Base-by-base conservation (phyloP, 2,113 vertebrate genomes). In the Urocynchramus pylzowi region DNA sequence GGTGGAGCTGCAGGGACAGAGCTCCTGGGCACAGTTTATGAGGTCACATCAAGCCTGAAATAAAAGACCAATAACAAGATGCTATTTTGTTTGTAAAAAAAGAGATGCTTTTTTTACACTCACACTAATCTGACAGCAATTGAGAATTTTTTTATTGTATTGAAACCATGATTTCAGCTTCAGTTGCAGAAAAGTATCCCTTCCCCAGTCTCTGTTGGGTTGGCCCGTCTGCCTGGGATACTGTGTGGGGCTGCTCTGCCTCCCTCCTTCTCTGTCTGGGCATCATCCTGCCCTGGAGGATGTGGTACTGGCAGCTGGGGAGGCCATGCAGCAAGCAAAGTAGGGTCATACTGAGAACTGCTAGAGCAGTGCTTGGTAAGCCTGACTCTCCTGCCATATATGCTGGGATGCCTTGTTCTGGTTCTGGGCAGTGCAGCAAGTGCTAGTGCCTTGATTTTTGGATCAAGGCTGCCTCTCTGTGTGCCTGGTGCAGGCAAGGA, bases 311-410 rank as follows among this genome's bases (percentile, higher is more conserved):
- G 16, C n/a, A 71, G 13, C 39, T 5, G 1, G 33, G 33, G 27
- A 53, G 42, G 60, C 30, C 0, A 0, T 35, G 57, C 71, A 59
- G 45, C 0, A 0, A 18, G 39, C 0, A 0, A 27, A 49, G 33
- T 11, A 70, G 59, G 41, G 52, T 74, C 42, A n/a, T 1, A 2
- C 52, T 61, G 52, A 68, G 28, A 76, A 47, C 41, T 65, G 11
- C 68, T 53, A 20, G 26, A 80, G 68, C 37, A 53, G 37, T 57
- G 31, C 56, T 67, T 4, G 1, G 13, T 50, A 45, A 81, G 33
- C 42, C 45, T 61, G 41, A 35, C 27, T 13, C 19, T 87, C 21
- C 69, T 74, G 52, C 52, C 54, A 5, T 42, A 27, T 30, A 0
- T 42, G 20, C 35, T 71, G 52, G 24, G 14, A 21, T 53, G 44